A percentile compares a stretch with the other conserved stretches of the same genome.
Conservation (phyloP, 2,797 vertebrate species). For the Alcedo atthis region DNA sequence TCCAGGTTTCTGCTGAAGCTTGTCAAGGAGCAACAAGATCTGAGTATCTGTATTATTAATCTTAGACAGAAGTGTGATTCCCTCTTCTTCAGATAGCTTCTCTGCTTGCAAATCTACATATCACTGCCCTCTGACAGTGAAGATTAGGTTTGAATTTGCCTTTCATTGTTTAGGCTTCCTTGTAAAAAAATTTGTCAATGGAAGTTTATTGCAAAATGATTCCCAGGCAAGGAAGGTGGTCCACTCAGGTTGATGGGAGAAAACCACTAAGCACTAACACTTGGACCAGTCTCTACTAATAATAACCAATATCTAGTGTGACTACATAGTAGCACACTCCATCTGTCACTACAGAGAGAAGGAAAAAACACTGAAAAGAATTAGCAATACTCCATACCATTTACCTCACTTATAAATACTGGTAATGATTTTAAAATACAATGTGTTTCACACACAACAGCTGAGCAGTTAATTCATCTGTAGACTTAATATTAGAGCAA, state of each 20-base stretch:
- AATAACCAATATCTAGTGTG: background rate
- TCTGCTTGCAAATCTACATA: background rate
- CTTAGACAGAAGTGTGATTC: background rate
- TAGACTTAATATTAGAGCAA: background rate
- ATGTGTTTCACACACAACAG: background rate
- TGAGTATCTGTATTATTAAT: background rate
- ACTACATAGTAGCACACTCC: background rate
- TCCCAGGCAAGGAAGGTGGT: background rate
- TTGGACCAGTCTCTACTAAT: background rate
- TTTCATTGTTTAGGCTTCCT: background rate
- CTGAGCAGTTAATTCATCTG: background rate
- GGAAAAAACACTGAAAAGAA: background rate
- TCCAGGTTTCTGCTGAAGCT: slow-evolving; percentile 5
- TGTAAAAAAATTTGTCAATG: background rate
- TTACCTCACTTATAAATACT: background rate
- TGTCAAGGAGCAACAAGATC: background rate
- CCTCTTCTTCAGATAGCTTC: background rate
- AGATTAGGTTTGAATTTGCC: background rate
- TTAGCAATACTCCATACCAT: background rate
- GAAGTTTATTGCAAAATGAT: background rate
- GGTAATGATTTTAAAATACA: background rate
- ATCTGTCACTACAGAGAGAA: background rate
- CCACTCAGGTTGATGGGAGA: background rate
- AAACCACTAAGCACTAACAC: background rate
- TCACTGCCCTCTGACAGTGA: background rate